phyloP scores from a whole-genome alignment of 1,140 invertebrate genomes.

The Nautilus pompilius region DNA sequence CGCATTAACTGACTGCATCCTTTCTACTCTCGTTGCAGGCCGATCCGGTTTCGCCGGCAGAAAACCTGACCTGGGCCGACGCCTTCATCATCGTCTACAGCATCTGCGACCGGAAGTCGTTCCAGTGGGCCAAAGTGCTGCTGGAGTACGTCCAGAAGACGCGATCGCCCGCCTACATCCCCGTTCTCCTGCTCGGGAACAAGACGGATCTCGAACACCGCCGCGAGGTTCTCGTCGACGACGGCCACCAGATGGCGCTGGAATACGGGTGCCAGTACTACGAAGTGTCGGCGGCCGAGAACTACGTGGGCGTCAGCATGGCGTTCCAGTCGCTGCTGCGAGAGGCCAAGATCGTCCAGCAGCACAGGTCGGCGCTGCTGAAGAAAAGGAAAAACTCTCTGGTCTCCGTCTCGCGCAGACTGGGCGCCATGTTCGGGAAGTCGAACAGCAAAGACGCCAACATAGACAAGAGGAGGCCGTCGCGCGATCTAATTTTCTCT shows the following conservation, averaged over 20 bases:
- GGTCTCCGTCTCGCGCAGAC: conserved; percentile 70
- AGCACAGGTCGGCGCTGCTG: conserved; percentile 66
- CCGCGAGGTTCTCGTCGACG: conserved; percentile 74
- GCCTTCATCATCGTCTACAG: conserved; percentile 83
- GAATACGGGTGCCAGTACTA: conserved; percentile 79
- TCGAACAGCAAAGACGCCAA: too few relatives aligned
- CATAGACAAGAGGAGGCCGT: too few relatives aligned
- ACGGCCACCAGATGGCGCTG: conserved; percentile 74
- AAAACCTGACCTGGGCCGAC: conserved; percentile 68
- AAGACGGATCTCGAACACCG: conserved; percentile 80
- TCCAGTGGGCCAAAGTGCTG: conserved; percentile 70
- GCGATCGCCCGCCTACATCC: conserved; percentile 36
- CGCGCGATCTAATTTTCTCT: too few relatives aligned
- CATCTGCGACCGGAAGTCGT: conserved; percentile 71
- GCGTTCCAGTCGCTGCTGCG: conserved; percentile 71
- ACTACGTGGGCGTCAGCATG: conserved; percentile 71
- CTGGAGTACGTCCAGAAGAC: conserved; percentile 67
- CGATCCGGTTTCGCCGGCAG: conserved; percentile 6
- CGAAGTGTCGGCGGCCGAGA: conserved; percentile 81
- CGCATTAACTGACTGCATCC: neutral
- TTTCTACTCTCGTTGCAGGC: conserved; percentile 12
- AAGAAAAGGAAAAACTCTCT: conserved; percentile 71
- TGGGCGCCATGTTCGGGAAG: conserved; percentile 44
- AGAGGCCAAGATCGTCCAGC: conserved; percentile 70
- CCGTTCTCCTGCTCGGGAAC: conserved; percentile 75